Evolutionary conservation across 2,888 invertebrate genomes (phyloP).

Genomic region (Phania funesta): DNA sequence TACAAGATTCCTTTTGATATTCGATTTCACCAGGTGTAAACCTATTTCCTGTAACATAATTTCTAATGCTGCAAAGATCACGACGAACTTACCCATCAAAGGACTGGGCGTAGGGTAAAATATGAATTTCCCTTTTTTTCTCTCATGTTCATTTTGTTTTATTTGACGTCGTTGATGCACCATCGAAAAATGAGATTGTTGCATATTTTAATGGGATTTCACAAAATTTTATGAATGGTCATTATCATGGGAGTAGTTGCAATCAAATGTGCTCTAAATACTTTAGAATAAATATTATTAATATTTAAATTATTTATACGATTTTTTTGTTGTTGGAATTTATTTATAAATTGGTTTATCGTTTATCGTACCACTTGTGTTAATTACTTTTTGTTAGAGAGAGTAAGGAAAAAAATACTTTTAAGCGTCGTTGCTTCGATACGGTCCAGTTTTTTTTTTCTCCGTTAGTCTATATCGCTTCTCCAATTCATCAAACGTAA

Average conservation of each 20-base stretch:
- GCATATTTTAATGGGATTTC: slow-evolving; percentile 64
- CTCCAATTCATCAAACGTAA: no score
- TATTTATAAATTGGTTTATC: background rate
- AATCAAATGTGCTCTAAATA: slow-evolving; percentile 58
- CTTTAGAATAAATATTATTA: slow-evolving; percentile 37
- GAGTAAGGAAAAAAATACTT: no score
- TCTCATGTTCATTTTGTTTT: slow-evolving; percentile 19
- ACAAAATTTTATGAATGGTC: slow-evolving; percentile 54
- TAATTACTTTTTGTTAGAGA: no score
- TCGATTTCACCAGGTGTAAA: no score
- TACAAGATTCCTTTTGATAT: no score
- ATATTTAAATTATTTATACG: background rate
- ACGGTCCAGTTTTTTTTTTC: no score
- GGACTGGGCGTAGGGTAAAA: slow-evolving; percentile 7
- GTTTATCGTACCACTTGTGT: background rate
- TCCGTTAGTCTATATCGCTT: no score
- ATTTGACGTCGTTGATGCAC: slow-evolving; percentile 54
- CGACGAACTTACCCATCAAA: no score
- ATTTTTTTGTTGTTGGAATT: no score
- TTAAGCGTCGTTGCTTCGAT: no score
- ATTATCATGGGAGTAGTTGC: slow-evolving; percentile 62
- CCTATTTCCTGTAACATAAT: background rate
- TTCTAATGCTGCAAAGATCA: background rate
- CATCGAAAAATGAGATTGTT: slow-evolving; percentile 57
- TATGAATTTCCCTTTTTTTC: slow-evolving; percentile 5